A percentile compares a stretch with the other conserved stretches of the same genome.
Evolutionary conservation across 2,797 vertebrate species (phyloP).

Genomic region (Leuciscus waleckii): DNA sequence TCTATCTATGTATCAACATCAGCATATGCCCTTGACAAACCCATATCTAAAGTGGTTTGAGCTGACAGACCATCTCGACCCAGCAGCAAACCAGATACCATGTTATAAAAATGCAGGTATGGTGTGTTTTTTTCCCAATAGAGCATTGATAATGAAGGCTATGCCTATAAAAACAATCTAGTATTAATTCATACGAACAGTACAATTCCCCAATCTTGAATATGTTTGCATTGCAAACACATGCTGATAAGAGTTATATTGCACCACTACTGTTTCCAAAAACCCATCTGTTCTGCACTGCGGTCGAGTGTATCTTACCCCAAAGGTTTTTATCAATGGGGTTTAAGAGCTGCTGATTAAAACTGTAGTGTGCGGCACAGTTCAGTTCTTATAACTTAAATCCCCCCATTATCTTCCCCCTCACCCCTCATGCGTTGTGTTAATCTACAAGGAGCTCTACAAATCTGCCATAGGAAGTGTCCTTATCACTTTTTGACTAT

Average conservation of each 20-base stretch:
- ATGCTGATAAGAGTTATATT: background rate
- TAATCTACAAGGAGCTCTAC: conserved; percentile 7
- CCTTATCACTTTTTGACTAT: conserved; percentile 22
- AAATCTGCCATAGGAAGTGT: conserved; percentile 1
- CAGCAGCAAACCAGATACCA: background rate
- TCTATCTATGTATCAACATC: background rate
- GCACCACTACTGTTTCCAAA: background rate
- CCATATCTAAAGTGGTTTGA: background rate
- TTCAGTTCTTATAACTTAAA: conserved; percentile 25
- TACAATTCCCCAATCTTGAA: background rate
- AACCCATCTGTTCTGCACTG: conserved; percentile 35
- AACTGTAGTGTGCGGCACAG: conserved; percentile 31
- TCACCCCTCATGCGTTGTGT: background rate
- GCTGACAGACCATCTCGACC: background rate
- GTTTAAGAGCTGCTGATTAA: conserved; percentile 33
- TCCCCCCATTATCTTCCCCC: conserved; percentile 6
- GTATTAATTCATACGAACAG: background rate
- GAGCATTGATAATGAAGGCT: background rate
- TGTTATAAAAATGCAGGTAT: background rate
- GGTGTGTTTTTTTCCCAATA: background rate
- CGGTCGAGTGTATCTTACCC: conserved; percentile 10
- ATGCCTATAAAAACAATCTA: background rate
- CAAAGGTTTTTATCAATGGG: conserved; percentile 35
- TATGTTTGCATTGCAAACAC: background rate
- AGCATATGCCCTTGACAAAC: background rate